phyloP scores from a whole-genome alignment of 2,113 vertebrate species.

The Lates calcarifer region DNA sequence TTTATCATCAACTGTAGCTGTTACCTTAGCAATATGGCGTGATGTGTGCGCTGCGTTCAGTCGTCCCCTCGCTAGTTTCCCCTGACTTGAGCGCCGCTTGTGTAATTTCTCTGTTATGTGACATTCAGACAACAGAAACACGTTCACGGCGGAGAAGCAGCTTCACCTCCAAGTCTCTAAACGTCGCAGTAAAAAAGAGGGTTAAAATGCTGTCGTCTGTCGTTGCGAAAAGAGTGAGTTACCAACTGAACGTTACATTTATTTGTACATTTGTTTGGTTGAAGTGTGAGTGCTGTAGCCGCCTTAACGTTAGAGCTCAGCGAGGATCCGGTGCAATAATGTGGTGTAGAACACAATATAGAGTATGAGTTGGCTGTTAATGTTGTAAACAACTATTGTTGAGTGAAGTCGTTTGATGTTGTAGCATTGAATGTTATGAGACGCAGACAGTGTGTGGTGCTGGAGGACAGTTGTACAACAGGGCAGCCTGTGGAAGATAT shows the following conservation, averaged over 20 bases:
- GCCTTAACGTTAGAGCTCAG: neutral
- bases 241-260: neutral
- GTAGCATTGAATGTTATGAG: neutral
- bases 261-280: neutral
- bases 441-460: neutral
- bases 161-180: neutral
- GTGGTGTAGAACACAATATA: too few species aligned
- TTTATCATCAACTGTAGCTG: neutral
- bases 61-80: neutral
- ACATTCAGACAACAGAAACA: neutral
- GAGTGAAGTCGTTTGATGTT: too few species aligned
- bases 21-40: neutral
- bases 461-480: constrained; percentile 57
- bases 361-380: too few species aligned
- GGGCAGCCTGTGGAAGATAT: neutral
- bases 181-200: neutral
- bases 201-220: constrained; percentile 69
- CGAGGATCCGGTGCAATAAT: neutral
- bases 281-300: neutral
- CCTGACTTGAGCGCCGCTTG: constrained; percentile 6
- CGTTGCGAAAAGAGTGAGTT: constrained; percentile 75
- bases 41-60: neutral
- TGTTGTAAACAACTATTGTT: neutral
- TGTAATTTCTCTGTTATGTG: constrained; percentile 38
- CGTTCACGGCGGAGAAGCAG: neutral